Base-by-base conservation (phyloP, 2,113 vertebrate species). In the Perca schrenkii region DNA sequence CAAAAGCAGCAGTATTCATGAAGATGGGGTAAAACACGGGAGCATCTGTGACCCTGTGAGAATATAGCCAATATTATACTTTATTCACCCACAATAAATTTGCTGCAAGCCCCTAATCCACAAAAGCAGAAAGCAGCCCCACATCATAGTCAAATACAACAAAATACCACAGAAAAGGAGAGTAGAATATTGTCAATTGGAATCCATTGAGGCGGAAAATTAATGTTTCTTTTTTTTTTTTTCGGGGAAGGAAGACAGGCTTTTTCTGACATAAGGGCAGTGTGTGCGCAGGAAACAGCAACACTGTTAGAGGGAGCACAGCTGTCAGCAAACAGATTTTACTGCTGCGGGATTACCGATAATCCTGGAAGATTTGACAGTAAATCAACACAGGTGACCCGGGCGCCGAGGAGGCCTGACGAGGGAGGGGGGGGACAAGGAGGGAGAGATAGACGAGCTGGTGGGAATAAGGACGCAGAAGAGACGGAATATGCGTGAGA, bases 281-380 rank as follows among this genome's bases (percentile, higher is more conserved):
- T 86, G 77, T 89, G 84, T 75, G 70, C 16, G 53, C 53, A 85
- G 82, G 89, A 91, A 92, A 86, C 89, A 77, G 82, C 83, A 91
- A 89, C 86, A 83, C 63, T 87, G 89, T 93, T 89, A 84, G 85
- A 80, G 74, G 74, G 87, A 90, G 84, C 90, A 88, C 93, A 93
- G 90, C 90, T 95, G 95, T 94, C 91, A 90, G 89, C 88, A 94
- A 91, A 93, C 88, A 93, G 90, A 94, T 93, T 91, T 90, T 79
- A 81, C 84, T 91, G 90, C 87, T 84, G 72, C 68, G 80, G 91
- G 93, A 94, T 94, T 94, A 94, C 90, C 31, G 90, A 93, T 95
- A 95, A 95, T 95, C 94, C 92, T 89, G 78, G 74, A 94, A 95
- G 93, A 94, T 94, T 94, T 94, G 89, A 94, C 92, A 93, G 92